Conservation (phyloP, 2,888 invertebrate species). For the Meteorus colon region DNA sequence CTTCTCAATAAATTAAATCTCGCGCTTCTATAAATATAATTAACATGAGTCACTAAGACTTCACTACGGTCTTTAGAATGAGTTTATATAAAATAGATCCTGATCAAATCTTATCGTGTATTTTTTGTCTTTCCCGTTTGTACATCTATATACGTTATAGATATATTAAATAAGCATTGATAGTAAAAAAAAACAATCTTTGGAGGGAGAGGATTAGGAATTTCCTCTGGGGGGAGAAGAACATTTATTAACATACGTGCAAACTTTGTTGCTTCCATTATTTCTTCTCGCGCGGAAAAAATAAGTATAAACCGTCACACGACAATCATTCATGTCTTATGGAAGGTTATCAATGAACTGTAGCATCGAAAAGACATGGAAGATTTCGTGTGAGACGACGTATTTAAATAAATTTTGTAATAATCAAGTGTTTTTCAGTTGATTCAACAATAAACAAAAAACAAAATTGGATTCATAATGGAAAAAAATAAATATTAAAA, state of each 20-base stretch:
- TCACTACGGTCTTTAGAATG: conserved; percentile 49
- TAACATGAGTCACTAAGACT: conserved; percentile 45
- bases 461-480: conserved; percentile 46
- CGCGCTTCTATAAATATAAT: conserved; percentile 53
- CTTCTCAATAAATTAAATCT: conserved; percentile 53
- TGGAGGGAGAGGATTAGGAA: conserved; percentile 43
- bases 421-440: conserved; percentile 40
- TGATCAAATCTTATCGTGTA: conserved; percentile 25
- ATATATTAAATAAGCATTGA: conserved; percentile 34
- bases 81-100: conserved; percentile 51
- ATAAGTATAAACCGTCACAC: not conserved
- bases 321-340: conserved; percentile 11
- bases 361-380: too few species aligned
- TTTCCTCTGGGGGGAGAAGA: conserved; percentile 29
- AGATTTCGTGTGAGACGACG: not conserved
- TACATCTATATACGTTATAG: conserved; percentile 6
- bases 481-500: conserved; percentile 34
- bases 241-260: conserved; percentile 22
- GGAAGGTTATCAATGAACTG: not conserved
- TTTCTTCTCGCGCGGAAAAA: not conserved
- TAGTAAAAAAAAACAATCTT: conserved; percentile 37
- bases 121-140: conserved; percentile 35
- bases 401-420: conserved; percentile 21
- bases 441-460: conserved; percentile 46
- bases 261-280: not conserved